Base-by-base conservation (phyloP, 1,140 invertebrate genomes). In the Drepana arcuata region DNA sequence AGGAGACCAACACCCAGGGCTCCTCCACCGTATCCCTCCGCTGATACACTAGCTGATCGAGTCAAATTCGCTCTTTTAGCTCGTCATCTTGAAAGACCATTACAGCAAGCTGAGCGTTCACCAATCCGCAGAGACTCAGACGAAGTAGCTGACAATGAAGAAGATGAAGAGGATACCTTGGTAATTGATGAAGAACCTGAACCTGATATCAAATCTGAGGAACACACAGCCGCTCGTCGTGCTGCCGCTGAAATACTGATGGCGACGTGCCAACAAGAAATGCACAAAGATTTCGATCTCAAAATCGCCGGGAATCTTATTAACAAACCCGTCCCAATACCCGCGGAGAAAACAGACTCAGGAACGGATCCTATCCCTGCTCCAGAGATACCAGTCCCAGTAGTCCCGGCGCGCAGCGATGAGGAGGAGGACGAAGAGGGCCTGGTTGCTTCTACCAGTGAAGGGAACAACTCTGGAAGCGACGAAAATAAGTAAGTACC, bases 381-480 rank as follows among this genome's bases (percentile, higher is more conserved):
- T 13, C 13, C 51, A 1, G 41, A 15, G 39, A 11, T 58, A 5
- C 25, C 63, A 48, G 64, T 54, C 44, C 83, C 68, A 44, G 73
- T 73, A 43, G 81, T 59, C 34, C 73, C 82, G 10, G 68, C 66
- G 7, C 58, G 85, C 58, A 83, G 67, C 47, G 83, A 74, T 47
- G 77, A 81, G 39, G 88, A 89, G 41, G 88, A 89, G 66, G 92
- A 94, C 48, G 92, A 93, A 64, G 90, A 90, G 7, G 84, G 92
- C 0, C 85, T 93, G 0, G 89, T 90, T 0, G 88, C 88, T 14
- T 89, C 88, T 23, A 89, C 90, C 2, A 92, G 91, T 46, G 92
- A 92, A 65, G 90, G 89, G 39, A 92, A 93, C 56, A 90, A 90
- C 48, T 92, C 91, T n/a, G 91, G 92, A 29, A 92, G 91, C 34